A percentile compares a stretch with the other conserved stretches of the same genome.
Conservation (phyloP, 2,113 vertebrate genomes). For the Cettia cetti region DNA sequence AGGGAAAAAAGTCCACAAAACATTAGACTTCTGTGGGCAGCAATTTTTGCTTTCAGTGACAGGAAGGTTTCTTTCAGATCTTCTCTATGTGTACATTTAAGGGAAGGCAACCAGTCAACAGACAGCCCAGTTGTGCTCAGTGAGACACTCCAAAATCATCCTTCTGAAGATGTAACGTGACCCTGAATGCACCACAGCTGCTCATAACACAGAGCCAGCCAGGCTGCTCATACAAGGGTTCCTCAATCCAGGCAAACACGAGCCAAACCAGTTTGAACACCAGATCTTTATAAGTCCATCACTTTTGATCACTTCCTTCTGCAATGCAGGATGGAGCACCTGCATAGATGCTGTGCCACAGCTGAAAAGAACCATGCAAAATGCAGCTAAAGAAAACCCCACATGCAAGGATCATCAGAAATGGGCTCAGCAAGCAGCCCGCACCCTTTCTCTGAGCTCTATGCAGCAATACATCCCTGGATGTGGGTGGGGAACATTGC, state of each 20-base stretch:
- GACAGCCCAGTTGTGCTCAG: neutral
- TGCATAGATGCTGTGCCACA: neutral
- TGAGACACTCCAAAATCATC: neutral
- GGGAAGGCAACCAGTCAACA: neutral
- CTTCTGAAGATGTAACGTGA: fast-evolving
- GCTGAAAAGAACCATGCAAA: neutral
- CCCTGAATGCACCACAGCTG: conserved; percentile 1
- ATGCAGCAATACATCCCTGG: neutral
- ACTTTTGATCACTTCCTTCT: neutral
- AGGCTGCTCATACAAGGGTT: neutral
- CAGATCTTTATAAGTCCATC: neutral
- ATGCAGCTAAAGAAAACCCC: neutral
- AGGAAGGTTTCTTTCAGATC: neutral
- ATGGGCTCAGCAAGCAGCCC: neutral
- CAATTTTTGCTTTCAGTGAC: neutral
- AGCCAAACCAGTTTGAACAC: neutral
- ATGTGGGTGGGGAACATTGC: conserved; percentile 21
- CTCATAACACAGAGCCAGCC: neutral
- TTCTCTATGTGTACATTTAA: neutral
- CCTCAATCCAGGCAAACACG: neutral
- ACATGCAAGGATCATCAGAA: neutral
- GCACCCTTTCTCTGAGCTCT: neutral
- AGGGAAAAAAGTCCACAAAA: neutral
- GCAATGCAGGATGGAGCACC: neutral
- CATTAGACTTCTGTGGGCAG: neutral